phyloP scores from a whole-genome alignment of 2,888 invertebrate genomes.

The Drosophila putrida region DNA sequence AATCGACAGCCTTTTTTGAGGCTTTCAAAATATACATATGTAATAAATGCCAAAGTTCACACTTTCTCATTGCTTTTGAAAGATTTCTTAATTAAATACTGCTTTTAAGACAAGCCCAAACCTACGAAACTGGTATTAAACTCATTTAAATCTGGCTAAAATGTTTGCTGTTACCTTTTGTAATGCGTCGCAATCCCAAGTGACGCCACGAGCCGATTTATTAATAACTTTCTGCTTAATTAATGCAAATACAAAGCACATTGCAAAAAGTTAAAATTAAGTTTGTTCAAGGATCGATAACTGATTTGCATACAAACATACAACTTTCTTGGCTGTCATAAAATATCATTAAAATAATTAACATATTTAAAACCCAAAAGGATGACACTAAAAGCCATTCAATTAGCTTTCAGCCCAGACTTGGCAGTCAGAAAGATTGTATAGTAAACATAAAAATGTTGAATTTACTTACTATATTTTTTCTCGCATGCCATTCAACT shows the following conservation, averaged over 20 bases:
- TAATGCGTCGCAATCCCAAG: conserved; percentile 10
- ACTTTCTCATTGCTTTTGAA: conserved; percentile 32
- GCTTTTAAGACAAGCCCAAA: conserved; percentile 43
- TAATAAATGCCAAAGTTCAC: conserved; percentile 49
- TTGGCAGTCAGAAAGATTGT: conserved; percentile 2
- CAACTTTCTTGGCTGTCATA: conserved; percentile 22
- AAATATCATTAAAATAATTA: conserved; percentile 22
- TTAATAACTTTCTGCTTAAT: conserved; percentile 72
- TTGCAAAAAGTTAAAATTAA: conserved; percentile 19
- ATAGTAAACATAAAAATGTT: conserved; percentile 23
- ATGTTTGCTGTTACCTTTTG: conserved; percentile 16
- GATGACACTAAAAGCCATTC: conserved; percentile 31
- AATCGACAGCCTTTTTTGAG: conserved; percentile 23
- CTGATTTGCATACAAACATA: conserved; percentile 49
- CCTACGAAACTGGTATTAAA: conserved; percentile 67
- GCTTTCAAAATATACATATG: conserved; percentile 19
- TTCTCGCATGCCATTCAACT: conserved; percentile 69
- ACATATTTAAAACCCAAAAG: conserved; percentile 29
- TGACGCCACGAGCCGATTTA: conserved; percentile 61
- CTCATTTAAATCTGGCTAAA: conserved; percentile 56
- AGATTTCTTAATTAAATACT: conserved; percentile 36
- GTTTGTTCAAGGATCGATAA: conserved; percentile 32
- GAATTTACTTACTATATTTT: conserved; percentile 26
- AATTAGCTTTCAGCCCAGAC: conserved; percentile 7
- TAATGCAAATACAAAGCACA: conserved; percentile 67